Percentiles rank a stretch among this genome's conserved stretches.
Conservation (phyloP, 2,888 invertebrate genomes). For the Mythimna vitellina region DNA sequence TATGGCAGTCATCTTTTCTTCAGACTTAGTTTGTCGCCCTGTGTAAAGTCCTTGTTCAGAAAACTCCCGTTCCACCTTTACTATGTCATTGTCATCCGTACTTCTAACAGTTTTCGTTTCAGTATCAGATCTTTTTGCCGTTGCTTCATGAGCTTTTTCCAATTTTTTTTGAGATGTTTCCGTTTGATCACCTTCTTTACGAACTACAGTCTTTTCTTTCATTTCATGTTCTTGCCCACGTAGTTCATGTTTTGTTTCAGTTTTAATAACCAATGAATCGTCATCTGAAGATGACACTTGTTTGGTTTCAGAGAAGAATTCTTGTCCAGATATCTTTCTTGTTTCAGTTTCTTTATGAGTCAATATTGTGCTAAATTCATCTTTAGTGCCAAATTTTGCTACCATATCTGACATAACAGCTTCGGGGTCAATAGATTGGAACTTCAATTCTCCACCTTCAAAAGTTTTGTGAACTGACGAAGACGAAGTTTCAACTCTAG, state of each 20-base stretch:
- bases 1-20: constrained; percentile 88
- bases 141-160: constrained; percentile 89
- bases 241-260: constrained; percentile 86
- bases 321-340: constrained; percentile 87
- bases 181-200: constrained; percentile 86
- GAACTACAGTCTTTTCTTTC: constrained; percentile 86
- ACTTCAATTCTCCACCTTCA: constrained; percentile 81
- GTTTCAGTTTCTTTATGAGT: constrained; percentile 89
- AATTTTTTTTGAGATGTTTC: constrained; percentile 88
- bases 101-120: constrained; percentile 88
- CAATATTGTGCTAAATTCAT: constrained; percentile 84
- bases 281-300: constrained; percentile 88
- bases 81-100: constrained; percentile 84
- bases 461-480: constrained; percentile 84
- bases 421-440: constrained; percentile 83
- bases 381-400: constrained; percentile 79
- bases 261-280: constrained; percentile 86
- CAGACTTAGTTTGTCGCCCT: constrained; percentile 85
- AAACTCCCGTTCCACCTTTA: constrained; percentile 85
- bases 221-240: constrained; percentile 88
- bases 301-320: constrained; percentile 86
- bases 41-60: constrained; percentile 86
- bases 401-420: constrained; percentile 86
- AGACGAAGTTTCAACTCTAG: constrained; percentile 85
- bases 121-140: constrained; percentile 85